Percentiles rank a stretch among this genome's conserved stretches.
Conservation (phyloP, 2,888 invertebrate species). For the Amblyjoppa proteus region DNA sequence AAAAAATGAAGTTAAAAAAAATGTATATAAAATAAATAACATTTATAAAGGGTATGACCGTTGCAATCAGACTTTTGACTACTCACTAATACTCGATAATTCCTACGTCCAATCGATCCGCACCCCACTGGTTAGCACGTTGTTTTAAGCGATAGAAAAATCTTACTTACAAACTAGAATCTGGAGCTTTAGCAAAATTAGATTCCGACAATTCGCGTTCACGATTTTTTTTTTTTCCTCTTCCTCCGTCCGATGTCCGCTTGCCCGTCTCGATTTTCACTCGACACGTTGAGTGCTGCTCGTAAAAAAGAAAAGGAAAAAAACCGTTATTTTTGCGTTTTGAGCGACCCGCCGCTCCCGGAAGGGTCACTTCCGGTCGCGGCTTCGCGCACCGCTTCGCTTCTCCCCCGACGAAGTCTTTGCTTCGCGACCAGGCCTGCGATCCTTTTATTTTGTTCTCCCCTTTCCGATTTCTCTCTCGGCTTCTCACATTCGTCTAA, state of each 20-base stretch:
- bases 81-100: constrained; percentile 34
- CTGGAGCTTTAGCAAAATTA: constrained; percentile 49
- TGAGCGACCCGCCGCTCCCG: constrained; percentile 2
- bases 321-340: constrained; percentile 1
- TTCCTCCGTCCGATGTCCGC: constrained; percentile 1
- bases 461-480: constrained; percentile 7
- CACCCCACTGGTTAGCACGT: constrained; percentile 21
- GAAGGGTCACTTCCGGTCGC: constrained; percentile 18
- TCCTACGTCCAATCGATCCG: constrained; percentile 13
- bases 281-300: constrained; percentile 43
- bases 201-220: constrained; percentile 41
- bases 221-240: neutral
- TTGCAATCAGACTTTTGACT: constrained; percentile 55
- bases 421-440: constrained; percentile 28
- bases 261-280: constrained; percentile 42
- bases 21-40: constrained; percentile 60
- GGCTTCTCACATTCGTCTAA: constrained; percentile 29
- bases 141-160: constrained; percentile 58
- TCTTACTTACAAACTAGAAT: constrained; percentile 50
- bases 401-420: neutral
- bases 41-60: constrained; percentile 31
- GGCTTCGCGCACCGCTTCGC: neutral
- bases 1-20: neutral
- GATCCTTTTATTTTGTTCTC: constrained; percentile 28
- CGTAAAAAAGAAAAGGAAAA: constrained; percentile 23